These are phyloP conservation scores for Achlya flavicornis DNA, from an alignment of 2,888 invertebrate genomes.

Conservation along the genomic window DNA sequence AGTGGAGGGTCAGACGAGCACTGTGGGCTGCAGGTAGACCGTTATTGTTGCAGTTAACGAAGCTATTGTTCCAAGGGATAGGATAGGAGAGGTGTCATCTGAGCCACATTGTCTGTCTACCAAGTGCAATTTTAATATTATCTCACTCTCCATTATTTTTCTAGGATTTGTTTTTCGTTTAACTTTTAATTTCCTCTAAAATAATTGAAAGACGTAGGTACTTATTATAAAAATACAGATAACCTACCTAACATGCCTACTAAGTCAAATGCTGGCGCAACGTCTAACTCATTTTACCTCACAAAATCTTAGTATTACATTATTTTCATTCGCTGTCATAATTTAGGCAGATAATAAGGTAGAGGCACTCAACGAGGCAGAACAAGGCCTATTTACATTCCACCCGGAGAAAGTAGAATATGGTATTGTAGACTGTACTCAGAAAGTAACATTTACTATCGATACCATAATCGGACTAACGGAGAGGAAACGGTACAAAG, in stretches of 20 bases:
- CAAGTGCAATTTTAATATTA: constrained; percentile 49
- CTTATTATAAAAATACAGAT: no score
- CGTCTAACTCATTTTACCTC: no score
- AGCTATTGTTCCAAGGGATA: constrained; percentile 64
- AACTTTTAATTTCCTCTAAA: background rate
- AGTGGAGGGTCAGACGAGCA: constrained; percentile 39
- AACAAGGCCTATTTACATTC: constrained; percentile 53
- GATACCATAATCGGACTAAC: constrained; percentile 50
- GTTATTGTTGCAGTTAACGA: constrained; percentile 76
- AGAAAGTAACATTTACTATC: constrained; percentile 36
- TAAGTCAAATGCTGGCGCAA: no score
- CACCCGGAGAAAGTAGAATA: constrained; percentile 54
- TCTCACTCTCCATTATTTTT: constrained; percentile 45
- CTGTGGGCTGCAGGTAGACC: constrained; percentile 48
- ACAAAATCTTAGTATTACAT: no score
- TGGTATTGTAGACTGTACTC: constrained; percentile 33
- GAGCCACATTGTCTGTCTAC: constrained; percentile 63
- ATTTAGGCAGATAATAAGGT: constrained; percentile 16
- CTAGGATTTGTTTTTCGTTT: constrained; percentile 9
- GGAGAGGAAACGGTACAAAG: constrained; percentile 44
- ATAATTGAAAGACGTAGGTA: no score
- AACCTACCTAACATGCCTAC: no score
- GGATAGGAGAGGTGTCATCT: constrained; percentile 62
- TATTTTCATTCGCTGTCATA: no score
- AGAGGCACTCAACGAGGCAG: constrained; percentile 39